Evolutionary conservation across 2,797 vertebrate species (phyloP), one percentile per base, ranked within the genome.

Genomic region (Melanotaenia boesemani): DNA sequence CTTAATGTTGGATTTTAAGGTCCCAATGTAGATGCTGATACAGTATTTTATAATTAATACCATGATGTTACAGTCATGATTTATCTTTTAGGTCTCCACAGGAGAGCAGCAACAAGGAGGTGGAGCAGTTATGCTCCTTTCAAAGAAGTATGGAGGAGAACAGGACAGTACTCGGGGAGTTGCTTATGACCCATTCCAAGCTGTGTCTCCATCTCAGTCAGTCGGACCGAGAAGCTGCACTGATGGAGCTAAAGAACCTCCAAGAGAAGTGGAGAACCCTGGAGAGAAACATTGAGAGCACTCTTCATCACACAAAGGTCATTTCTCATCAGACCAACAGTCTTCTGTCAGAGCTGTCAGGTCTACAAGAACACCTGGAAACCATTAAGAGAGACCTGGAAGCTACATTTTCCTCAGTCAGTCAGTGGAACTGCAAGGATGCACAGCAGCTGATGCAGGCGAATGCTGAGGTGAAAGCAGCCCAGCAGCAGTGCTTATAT

Each of bases 181-280:
- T 98, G 77, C 93, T 95, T 8, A 39, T 72, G 2, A 89, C 90
- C 28, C 91, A 94, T 46, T 77, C 90, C 48, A 88, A 83, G 73
- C 68, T 98, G 34, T 90, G 85, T 1, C 76, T 77, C 3, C 84
- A 86, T 39, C 90, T 97, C 70, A 94, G 91, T 1, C 85, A 63
- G 52, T 89, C 93, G 72, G 95, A 97, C 72, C 93, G 81, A 77
- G 92, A 92, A 41, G 73, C 92, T 12, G 87, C 93, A 0, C 88
- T 92, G 65, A 92, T 74, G 30, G 93, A 95, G 10, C 91, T 95
- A 72, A 92, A 80, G 55, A 91, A 87, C 11, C 91, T 97, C 4
- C 95, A 96, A 48, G 86, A 77, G 2, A 84, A 88, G 62, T 97
- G 96, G 96, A 93, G 92, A 60, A 82, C 81, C 2, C 81, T 95